Evolutionary conservation across 2,888 invertebrate genomes (phyloP), one percentile per base, ranked within the genome.

Genomic region (Nephrocerus scutellatus): DNA sequence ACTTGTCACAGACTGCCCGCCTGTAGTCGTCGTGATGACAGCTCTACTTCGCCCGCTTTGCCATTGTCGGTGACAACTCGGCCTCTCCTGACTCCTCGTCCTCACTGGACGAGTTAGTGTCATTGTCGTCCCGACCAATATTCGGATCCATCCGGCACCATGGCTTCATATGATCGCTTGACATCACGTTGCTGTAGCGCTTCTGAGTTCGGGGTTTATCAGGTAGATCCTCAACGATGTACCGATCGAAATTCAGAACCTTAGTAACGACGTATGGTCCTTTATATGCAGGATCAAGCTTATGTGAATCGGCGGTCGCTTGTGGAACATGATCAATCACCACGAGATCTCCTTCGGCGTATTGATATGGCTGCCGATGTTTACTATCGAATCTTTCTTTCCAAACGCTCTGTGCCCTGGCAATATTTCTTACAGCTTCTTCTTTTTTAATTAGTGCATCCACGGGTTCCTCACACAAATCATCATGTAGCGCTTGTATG

Each of bases 141-240:
- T 41, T 31, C 2, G 38, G 41, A 15, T 41, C 39, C 3, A 36
- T 22, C 1, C 6, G 9, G 21, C 41, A 44, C 47, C 43, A 44
- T 2, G 44, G 41, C 14, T 44, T 44, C 31, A 42, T 39, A 20
- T 47, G 40, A 19, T 44, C 39, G 8, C 35, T 44, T 1, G 41
- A 43, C 2, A 47, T 7, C 3, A 47, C 34, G 13, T 44, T 45
- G 21, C 13, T 37, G 20, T 45, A 41, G 3, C 34, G 38, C n/a
- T 39, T 30, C 3, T 36, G 32, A 6, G 19, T 41, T 4, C 13
- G 13, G 4, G 38, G 42, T 4, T 24, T 25, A 21, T 48, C 42
- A 3, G 29, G 36, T 6, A 46, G 30, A 35, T 46, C 37, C 15
- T 44, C 44, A 4, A 41, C 43, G 4, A 44, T 26, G 13, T 48